These are phyloP conservation scores for Sternotherus odoratus DNA, from an alignment of 2,797 vertebrate genomes.

Conservation along the genomic window DNA sequence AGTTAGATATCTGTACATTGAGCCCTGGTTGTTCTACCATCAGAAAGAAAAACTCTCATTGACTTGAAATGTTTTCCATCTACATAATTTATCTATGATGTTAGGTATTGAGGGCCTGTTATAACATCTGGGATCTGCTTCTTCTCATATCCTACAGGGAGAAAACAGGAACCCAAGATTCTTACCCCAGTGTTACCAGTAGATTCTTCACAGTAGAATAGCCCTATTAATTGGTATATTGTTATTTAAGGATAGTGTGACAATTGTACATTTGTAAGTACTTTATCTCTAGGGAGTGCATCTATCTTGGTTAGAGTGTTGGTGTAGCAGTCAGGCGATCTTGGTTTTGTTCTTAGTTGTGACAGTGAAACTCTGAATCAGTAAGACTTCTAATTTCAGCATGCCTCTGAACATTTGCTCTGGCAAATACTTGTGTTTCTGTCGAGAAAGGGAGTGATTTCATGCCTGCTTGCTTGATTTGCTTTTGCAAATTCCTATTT, in stretches of 20 bases:
- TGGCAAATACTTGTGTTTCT: not conserved
- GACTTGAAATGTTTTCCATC: accelerated
- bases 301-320: not conserved
- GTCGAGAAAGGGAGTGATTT: not conserved
- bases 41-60: not conserved
- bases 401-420: not conserved
- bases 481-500: not conserved
- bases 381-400: not conserved
- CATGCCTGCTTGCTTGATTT: not conserved
- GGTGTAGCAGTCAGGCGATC: not conserved
- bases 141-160: not conserved
- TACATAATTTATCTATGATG: not conserved
- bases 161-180: not conserved
- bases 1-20: not conserved
- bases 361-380: not conserved
- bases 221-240: not conserved
- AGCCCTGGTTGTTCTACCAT: not conserved
- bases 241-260: not conserved
- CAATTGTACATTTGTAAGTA: not conserved
- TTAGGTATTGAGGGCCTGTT: accelerated
- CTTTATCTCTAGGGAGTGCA: not conserved
- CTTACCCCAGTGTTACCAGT: not conserved
- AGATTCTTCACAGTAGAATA: not conserved
- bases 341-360: not conserved
- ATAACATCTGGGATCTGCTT: not conserved